Base-by-base conservation (phyloP, 30 jellyfish, hydroid and myxozoan genomes). In the Catostylus mosaicus region DNA sequence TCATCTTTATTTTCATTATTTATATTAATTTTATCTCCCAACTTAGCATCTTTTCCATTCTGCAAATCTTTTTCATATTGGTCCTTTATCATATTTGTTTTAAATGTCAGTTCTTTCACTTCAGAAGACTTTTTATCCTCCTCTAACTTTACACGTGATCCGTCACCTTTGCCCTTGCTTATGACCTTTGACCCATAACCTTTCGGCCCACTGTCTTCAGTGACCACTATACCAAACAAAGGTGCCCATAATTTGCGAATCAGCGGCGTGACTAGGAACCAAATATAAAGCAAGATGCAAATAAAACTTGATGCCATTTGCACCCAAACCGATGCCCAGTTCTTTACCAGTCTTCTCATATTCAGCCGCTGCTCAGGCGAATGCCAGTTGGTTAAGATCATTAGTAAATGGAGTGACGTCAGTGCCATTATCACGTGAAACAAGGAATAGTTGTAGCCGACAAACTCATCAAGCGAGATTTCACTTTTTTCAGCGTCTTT, bases 311-410 rank as follows among this genome's bases (percentile, higher is more conserved):
- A 94, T 20, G 99, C 99, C 99, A 94, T 94, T 60, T 94, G 99
- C 31, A 94, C 99, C 99, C 99, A 94, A 37, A 94, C 99, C 3
- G 97, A 86, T 36, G 99, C 97, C 99, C 99, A 94, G 66, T 94
- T 94, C 83, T 94, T 94, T 2, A 94, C 97, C 40, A 94, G 76
- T 81, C 92, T 78, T 73, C 70, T 79, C 91, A 94, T 78, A 60
- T 84, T 69, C 22, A 96, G 82, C 52, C 56, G 83, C 63, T 94
- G 97, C 30, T 94, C 99, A 9, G 99, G 99, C 16, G 99, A 94
- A 78, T 94, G 99, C 99, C 99, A 94, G 73, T 94, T 89, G 11
- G 99, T 94, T 6, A 94, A 57, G 7, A 94, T 77, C 99, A 94
- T 94, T 20, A 94, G 73, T 29, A 94, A 57, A 73, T 94, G 83